These are phyloP conservation scores for Nudaria mundana DNA, from an alignment of 2,888 invertebrate species.

Conservation along the genomic window DNA sequence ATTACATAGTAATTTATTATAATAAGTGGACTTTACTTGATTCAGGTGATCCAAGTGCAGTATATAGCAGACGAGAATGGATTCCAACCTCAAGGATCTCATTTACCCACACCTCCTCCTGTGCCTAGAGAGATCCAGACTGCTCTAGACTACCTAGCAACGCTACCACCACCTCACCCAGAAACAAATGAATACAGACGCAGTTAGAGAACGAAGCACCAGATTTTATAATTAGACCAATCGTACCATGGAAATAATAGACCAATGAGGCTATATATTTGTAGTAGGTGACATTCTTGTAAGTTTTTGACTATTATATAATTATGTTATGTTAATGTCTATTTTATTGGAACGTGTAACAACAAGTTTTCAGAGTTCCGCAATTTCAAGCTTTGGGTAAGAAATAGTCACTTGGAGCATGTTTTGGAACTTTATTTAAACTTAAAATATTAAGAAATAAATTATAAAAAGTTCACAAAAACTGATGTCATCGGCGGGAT, in stretches of 20 bases:
- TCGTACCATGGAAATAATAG: neutral
- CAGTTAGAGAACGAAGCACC: constrained; percentile 18
- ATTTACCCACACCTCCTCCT: constrained; percentile 84
- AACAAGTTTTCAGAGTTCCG: too few species aligned
- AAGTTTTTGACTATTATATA: constrained; percentile 25
- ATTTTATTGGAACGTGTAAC: constrained; percentile 31
- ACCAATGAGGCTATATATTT: constrained; percentile 1
- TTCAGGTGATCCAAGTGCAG: constrained; percentile 80
- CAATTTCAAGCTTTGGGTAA: too few species aligned
- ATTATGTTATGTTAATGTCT: constrained; percentile 19
- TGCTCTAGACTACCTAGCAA: constrained; percentile 84
- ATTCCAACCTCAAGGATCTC: constrained; percentile 85
- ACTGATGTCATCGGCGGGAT: too few species aligned
- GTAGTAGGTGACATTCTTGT: constrained; percentile 15
- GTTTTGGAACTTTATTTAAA: too few species aligned
- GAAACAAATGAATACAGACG: constrained; percentile 45
- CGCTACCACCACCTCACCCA: constrained; percentile 75
- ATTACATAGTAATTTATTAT: too few species aligned
- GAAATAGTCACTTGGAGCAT: too few species aligned
- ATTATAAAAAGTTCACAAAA: too few species aligned
- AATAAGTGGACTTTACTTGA: too few species aligned
- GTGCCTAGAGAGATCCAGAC: constrained; percentile 85
- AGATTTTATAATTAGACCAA: neutral
- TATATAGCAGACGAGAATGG: constrained; percentile 88
- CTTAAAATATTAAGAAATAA: too few species aligned